Conservation (phyloP, 2,113 vertebrate species). For the Cisticola juncidis region DNA sequence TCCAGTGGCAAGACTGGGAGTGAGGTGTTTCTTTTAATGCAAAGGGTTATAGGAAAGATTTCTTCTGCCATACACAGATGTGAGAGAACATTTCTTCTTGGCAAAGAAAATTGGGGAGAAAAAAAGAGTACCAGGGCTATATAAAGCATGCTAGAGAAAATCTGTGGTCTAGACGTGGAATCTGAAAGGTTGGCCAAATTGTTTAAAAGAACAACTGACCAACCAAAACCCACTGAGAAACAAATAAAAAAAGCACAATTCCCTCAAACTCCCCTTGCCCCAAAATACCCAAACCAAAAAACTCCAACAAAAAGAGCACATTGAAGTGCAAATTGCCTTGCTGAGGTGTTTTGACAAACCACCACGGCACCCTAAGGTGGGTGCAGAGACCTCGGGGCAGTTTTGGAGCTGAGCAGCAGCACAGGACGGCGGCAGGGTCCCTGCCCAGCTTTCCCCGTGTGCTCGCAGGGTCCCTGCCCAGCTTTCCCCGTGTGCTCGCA, state of each 20-base stretch:
- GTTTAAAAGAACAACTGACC: background rate
- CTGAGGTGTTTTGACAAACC: background rate
- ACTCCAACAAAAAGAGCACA: accelerated
- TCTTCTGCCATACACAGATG: constrained; percentile 67
- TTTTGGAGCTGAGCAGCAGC: accelerated
- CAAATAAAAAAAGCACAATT: background rate
- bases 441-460: too few species aligned
- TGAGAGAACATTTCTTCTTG: constrained; percentile 55
- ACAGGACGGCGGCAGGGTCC: too few species aligned
- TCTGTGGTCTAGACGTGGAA: background rate
- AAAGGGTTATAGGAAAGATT: constrained; percentile 48
- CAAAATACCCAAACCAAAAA: background rate
- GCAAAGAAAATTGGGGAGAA: background rate
- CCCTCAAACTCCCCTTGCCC: background rate
- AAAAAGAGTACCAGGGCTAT: background rate
- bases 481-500: too few species aligned
- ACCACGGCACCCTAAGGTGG: accelerated
- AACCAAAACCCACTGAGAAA: background rate
- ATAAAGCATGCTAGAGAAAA: background rate
- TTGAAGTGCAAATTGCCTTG: background rate
- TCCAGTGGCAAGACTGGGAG: background rate
- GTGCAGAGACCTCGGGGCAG: accelerated
- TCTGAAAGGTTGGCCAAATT: background rate
- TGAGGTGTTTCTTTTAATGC: background rate
- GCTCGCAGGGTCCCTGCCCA: too few species aligned